Base-by-base conservation (phyloP, 1,140 invertebrate genomes). In the Drosophila chauvacae region DNA sequence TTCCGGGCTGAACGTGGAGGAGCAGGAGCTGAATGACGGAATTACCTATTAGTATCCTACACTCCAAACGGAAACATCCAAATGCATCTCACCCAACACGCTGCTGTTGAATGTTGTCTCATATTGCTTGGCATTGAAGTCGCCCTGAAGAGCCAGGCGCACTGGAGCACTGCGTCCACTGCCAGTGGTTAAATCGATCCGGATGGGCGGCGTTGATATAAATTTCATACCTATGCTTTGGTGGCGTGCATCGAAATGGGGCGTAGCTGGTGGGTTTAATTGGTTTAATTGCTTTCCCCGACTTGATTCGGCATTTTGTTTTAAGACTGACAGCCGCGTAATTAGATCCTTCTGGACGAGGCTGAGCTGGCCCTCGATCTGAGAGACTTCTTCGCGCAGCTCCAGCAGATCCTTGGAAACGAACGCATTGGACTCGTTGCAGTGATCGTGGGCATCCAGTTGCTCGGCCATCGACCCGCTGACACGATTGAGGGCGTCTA, bases 161-260 rank as follows among this genome's bases (percentile, higher is more conserved):
- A 90, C 53, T 7, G 77, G 63, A 0, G 59, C 45, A 51, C 28
- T 77, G 35, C 85, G 66, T 1, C 60, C 51, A 7, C 18, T 30
- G 11, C 42, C 50, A 16, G 41, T 42, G 0, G 57, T 47, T 28
- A 77, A 10, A 11, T 91, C 88, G n/a, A 83, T 73, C 37, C 72
- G 84, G 2, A 92, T 92, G 9, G 91, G 85, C 11, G 91, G 91
- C 13, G 91, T 92, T 4, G 73, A 90, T 11, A 92, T 83, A 16
- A 78, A 90, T 57, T 92, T 92, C 45, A 77, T 51, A 2, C 73
- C 41, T 28, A 85, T 74, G 9, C 50, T 35, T 39, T 42, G 39
- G 11, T 7, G 23, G 4, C 47, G 28, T 0, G 20, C 7, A 5
- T 75, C 51, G 3, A 61, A 13, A 0, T 80, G 35, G 0, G 85